Evolutionary conservation across 2,797 vertebrate species (phyloP), one percentile per base, ranked within the genome.

Genomic region (Macropus fuliginosus): DNA sequence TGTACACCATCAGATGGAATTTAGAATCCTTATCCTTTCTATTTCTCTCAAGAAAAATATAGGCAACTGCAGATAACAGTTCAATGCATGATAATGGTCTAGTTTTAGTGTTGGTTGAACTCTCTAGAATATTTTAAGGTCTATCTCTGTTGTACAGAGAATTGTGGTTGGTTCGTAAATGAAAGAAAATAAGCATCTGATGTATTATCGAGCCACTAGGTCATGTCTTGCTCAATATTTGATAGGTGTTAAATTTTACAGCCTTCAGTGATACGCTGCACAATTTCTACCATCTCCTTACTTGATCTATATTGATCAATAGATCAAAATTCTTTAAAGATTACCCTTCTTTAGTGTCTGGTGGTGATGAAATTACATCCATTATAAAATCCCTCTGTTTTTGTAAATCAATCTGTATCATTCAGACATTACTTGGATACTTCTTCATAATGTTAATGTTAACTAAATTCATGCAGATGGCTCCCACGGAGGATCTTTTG

Each of bases 11-110:
- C 98, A 99, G 99, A 40, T 99, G 99, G 99, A 99, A 99, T 97
- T 99, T 99, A 97, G 99, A 99, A 97, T 99, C 99, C 98, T 99
- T 99, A 98, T 99, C 99, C 99, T 99, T 62, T n/a, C 31, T 16
- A 1, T 66, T 66, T 66, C 31, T 66, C 31, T 66, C 13, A n/a
- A 66, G 59, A 62, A 31, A 62, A 62, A 34, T 62, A 24, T 21
- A 74, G 18, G 18, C 66, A 40, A 40, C 8, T 21, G 6, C 9
- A 13, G 18, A 18, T 18, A 74, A 40, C 31, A 62, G 5, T 34
- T 62, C 18, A 74, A 24, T 9, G 16, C 66, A 74, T 40, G n/a
- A 74, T 74, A 18, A 21, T 21, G n/a, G n/a, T 74, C 66, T 40
- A 74, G n/a, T 40, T 24, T n/a, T 8, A 40, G 40, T 81, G n/a